Conservation (phyloP, 1,140 invertebrate genomes). For the Brachionus paranguensis region DNA sequence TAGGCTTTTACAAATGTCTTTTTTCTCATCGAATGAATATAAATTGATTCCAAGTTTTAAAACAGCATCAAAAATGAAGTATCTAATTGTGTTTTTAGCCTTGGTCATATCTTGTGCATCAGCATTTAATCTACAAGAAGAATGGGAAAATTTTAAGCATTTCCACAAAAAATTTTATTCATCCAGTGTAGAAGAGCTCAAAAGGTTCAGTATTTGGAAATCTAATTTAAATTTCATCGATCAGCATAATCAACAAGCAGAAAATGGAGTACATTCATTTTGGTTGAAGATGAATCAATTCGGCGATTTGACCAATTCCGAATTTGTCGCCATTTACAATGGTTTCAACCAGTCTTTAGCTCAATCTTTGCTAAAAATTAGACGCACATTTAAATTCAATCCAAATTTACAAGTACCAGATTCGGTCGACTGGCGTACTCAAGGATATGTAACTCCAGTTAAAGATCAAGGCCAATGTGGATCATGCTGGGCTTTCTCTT, state of each 20-base stretch:
- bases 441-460: constrained; percentile 40
- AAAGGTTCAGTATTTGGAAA: constrained; percentile 29
- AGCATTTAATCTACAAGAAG: neutral
- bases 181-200: constrained; percentile 11
- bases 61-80: constrained; percentile 14
- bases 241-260: constrained; percentile 46
- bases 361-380: neutral
- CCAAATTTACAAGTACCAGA: constrained; percentile 32
- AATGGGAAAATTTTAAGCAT: neutral
- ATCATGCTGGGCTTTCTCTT: constrained; percentile 40
- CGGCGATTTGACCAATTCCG: constrained; percentile 44
- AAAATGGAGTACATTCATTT: constrained; percentile 46
- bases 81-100: neutral
- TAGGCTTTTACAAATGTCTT: constrained; percentile 21
- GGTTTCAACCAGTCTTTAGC: neutral
- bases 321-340: constrained; percentile 29
- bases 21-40: neutral
- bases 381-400: neutral
- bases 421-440: constrained; percentile 21
- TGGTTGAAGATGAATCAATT: constrained; percentile 49
- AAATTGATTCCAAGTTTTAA: neutral
- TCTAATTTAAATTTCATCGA: constrained; percentile 46
- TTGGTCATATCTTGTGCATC: neutral
- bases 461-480: constrained; percentile 41
- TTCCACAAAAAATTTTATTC: constrained; percentile 8